Evolutionary conservation across 1,140 invertebrate genomes (phyloP), one percentile per base, ranked within the genome.

Genomic region (Diuraphis noxia): DNA sequence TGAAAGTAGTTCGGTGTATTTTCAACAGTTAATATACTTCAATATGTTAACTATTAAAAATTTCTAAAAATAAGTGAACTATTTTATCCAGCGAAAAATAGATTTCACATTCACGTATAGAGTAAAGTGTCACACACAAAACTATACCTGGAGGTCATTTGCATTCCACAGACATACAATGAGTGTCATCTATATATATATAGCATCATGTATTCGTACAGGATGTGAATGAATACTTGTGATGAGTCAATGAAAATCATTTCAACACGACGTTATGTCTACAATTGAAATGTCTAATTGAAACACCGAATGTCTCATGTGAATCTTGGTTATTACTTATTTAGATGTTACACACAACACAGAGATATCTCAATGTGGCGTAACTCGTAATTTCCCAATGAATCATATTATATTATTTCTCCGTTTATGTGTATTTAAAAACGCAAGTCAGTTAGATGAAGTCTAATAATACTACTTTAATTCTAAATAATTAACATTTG

Each of bases 231-330:
- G 25, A 41, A 23, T 41, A 85, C 82, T 46, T 46, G n/a, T 43
- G 84, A 86, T 49, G 84, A 86, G 43, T 86, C 84, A 86, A 86
- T 86, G 84, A 34, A 85, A 85, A 86, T 86, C 43, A 86, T 86
- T 49, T 36, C 38, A 21, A 36, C n/a, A 34, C 7, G 34, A 49
- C 43, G 13, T 56, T 52, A 52, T 41, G 34, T 52, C 23, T 40
- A 52, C 36, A 56, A 56, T 56, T 87, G 85, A 87, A 56, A 86
- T 46, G 82, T 34, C 19, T 85, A 85, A 87, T 87, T 87, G 85
- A 87, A 85, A 86, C n/a, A 25, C 84, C 38, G 30, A 84, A 41
- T 41, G 81, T 43, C 6, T n/a, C 9, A n/a, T 23, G 85, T 87
- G 85, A 87, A 56, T 87, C 85, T 56, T 87, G 36, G 21, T 49